Percentiles rank a stretch among this genome's conserved stretches.
Evolutionary conservation across 2,888 invertebrate species (phyloP).

Genomic region (Pegoplata infirma): DNA sequence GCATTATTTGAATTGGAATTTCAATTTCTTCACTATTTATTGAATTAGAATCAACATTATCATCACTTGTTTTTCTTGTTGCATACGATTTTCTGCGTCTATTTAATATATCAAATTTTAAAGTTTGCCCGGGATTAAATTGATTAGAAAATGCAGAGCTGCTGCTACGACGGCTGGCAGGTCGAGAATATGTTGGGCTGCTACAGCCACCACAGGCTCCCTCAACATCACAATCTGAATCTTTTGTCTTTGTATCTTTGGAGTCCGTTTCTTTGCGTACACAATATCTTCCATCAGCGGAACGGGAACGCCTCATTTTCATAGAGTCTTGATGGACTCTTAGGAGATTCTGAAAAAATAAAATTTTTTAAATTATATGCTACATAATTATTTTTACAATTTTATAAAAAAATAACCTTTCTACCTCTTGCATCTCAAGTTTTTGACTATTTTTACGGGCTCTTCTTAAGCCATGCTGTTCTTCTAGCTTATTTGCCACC

Average conservation of each 20-base stretch:
- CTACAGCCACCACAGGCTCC: conserved; percentile 47
- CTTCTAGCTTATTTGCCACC: conserved; percentile 73
- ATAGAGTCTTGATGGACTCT: conserved; percentile 68
- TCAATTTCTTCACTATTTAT: not conserved
- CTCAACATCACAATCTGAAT: not conserved
- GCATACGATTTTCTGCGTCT: conserved; percentile 35
- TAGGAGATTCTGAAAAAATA: conserved; percentile 68
- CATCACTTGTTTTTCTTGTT: conserved; percentile 1
- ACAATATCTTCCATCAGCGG: conserved; percentile 74
- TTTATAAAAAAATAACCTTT: not conserved
- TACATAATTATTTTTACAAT: not conserved
- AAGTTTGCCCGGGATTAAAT: conserved; percentile 56
- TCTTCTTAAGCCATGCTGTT: conserved; percentile 71
- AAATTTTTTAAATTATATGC: not conserved
- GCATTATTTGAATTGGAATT: conserved; percentile 46
- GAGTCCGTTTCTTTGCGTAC: conserved; percentile 47
- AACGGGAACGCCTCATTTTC: conserved; percentile 72
- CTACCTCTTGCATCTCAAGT: conserved; percentile 72
- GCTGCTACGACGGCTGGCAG: conserved; percentile 36
- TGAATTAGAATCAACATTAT: not conserved
- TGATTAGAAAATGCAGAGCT: not conserved
- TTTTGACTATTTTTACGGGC: conserved; percentile 66
- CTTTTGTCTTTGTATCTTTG: not conserved
- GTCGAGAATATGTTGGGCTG: conserved; percentile 2
- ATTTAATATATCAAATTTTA: conserved; percentile 50